Base-by-base conservation (phyloP, 1,140 invertebrate species). In the Zophobas atratus region DNA sequence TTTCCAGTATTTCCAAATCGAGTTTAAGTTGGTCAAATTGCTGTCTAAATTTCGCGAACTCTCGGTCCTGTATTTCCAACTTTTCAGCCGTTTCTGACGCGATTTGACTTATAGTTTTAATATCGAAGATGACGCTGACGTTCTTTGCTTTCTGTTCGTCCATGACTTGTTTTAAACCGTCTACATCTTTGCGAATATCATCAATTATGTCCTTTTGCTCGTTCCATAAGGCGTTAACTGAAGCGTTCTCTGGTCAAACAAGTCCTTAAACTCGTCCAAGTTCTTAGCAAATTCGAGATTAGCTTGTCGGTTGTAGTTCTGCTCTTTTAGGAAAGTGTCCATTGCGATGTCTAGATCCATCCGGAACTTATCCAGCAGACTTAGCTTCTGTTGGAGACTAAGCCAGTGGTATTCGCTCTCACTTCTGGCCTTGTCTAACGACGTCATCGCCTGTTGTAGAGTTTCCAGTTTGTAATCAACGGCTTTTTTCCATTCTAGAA, bases 261-360 rank as follows among this genome's bases (percentile, higher is more conserved):
- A 85, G 80, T 91, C 90, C 81, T 91, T 88, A 79, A 94, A 90
- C 53, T 93, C 91, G 34, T 88, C 85, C 72, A 93, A 84, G 82
- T 93, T 91, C 80, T 90, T 88, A 81, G 89, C 88, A 6, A 92
- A 82, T 76, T 92, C 89, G 75, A 87, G 85, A 74, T 89, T 82
- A 81, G 91, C 90, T 80, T 92, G 89, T 67, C 79, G 78, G 41
- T 79, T 80, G 73, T 90, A 89, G 72, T 90, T 86, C 32, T 91
- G 82, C 51, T 91, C 85, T 80, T 89, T 88, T 46, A 89, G 88
- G 79, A 91, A 89, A 76, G 92, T 88, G 43, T 87, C 79, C 79
- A 87, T 84, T 8, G 92, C 85, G 8, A 88, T 87, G 82, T 90
- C 90, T 33, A 92, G 80, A 3, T 89, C 90, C 79, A 87, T 86